phyloP scores from a whole-genome alignment of 2,113 vertebrate species.

The Gymnarchus niloticus region DNA sequence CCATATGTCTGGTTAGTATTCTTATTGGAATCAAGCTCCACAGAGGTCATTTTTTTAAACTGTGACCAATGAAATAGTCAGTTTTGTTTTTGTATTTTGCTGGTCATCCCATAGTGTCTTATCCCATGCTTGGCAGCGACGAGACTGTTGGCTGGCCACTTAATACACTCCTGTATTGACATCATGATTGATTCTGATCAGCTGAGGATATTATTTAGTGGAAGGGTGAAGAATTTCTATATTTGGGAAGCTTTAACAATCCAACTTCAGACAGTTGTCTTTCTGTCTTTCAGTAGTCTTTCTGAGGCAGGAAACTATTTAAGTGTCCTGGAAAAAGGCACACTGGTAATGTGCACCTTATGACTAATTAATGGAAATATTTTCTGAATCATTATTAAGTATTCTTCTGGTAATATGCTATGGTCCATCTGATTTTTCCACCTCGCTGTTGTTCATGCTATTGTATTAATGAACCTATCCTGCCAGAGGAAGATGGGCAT shows the following conservation, averaged over 20 bases:
- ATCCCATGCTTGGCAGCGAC: conserved; percentile 29
- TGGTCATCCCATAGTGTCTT: not conserved
- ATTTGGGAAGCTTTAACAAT: conserved; percentile 20
- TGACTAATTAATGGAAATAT: not conserved
- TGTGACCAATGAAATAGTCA: not conserved
- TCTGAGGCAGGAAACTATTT: not conserved
- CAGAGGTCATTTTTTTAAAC: not conserved
- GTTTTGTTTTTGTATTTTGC: not conserved
- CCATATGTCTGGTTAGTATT: not conserved
- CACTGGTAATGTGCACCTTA: not conserved
- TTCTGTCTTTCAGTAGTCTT: not conserved
- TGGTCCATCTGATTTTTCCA: no score
- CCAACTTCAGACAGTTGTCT: not conserved
- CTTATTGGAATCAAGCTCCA: not conserved
- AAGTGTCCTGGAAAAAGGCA: not conserved
- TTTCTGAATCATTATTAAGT: not conserved
- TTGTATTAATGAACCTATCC: no score
- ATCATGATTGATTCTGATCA: conserved; percentile 33
- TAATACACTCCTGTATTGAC: conserved; percentile 42
- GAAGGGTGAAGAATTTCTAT: not conserved
- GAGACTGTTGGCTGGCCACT: conserved; percentile 24
- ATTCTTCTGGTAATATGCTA: not conserved
- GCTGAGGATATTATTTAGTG: conserved; percentile 8
- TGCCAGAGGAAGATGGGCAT: no score
- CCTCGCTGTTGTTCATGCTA: no score